Evolutionary conservation across 2,113 vertebrate genomes (phyloP), one percentile per base, ranked within the genome.

Genomic region (Athene cunicularia): DNA sequence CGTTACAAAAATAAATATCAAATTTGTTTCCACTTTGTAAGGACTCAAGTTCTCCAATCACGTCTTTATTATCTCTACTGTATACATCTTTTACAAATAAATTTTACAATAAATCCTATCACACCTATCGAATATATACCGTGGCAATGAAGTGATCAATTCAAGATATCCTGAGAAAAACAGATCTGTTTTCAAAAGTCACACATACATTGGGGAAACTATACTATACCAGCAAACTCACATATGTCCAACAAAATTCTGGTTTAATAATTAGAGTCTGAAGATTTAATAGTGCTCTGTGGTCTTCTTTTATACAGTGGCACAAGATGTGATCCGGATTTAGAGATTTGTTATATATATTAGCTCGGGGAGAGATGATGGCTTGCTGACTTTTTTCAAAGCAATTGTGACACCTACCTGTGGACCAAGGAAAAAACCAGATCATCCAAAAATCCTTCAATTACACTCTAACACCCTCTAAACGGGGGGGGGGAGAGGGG

Each of bases 1-100:
- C 96, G 92, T 99, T 99, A 99, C 98, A 99, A 99, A 99, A 99
- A 99, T 99, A 99, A 99, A 99, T 99, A 99, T 99, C 99, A 99
- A 99, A 99, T 99, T 99, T 99, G 98, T 98, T 99, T 99, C 98
- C 99, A 99, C 98, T 99, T 99, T 98, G 98, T 98, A 99, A 99
- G 98, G 99, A 99, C 98, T 99, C 98, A 98, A 98, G 98, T 99
- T 99, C 98, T 98, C 98, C 98, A 98, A 98, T 98, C 98, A 99
- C 97, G 10, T 98, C 96, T 98, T 98, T 97, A 97, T 98, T 98
- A 97, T 98, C 97, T 98, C 98, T 99, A 98, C 98, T 98, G 98
- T 98, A 98, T 98, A 98, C 98, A 98, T 98, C 97, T 98, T 98
- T 98, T 98, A 99, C 98, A 99, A 99, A 99, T 98, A 98, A 96